These are phyloP conservation scores for Lagopus leucura DNA, from an alignment of 2,113 vertebrate species.

Conservation along the genomic window DNA sequence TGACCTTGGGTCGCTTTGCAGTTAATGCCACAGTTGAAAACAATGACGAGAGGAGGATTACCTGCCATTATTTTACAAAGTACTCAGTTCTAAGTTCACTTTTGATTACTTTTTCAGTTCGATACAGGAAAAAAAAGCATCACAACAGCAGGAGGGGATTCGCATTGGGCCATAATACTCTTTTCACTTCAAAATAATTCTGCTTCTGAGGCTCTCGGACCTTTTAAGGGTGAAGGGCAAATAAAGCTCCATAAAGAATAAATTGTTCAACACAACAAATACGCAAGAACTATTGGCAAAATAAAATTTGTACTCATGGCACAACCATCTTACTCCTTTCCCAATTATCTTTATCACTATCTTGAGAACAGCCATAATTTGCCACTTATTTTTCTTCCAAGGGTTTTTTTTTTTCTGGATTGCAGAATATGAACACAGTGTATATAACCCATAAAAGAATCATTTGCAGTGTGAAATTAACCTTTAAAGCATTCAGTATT, in stretches of 20 bases:
- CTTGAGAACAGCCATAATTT: neutral
- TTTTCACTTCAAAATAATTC: neutral
- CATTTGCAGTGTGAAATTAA: slow-evolving; percentile 10
- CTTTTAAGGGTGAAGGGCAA: neutral
- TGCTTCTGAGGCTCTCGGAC: neutral
- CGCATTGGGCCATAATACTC: neutral
- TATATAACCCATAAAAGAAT: slow-evolving; percentile 3
- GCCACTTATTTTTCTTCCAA: neutral
- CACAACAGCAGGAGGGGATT: neutral
- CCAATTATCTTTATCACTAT: neutral
- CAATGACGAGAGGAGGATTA: neutral
- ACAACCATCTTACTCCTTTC: neutral
- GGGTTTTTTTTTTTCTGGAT: neutral
- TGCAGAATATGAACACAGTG: neutral
- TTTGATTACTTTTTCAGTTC: neutral
- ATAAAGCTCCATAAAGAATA: neutral
- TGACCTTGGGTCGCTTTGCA: neutral
- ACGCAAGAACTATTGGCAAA: neutral
- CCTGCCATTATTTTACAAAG: neutral
- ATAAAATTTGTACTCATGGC: neutral
- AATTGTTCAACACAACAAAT: neutral
- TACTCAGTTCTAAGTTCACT: neutral
- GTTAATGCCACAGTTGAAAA: neutral
- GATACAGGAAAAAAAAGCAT: neutral
- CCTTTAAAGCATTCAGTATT: slow-evolving; percentile 47